Evolutionary conservation across 1,140 invertebrate species (phyloP), one percentile per base, ranked within the genome.

Genomic region (Euwallacea fornicatus): DNA sequence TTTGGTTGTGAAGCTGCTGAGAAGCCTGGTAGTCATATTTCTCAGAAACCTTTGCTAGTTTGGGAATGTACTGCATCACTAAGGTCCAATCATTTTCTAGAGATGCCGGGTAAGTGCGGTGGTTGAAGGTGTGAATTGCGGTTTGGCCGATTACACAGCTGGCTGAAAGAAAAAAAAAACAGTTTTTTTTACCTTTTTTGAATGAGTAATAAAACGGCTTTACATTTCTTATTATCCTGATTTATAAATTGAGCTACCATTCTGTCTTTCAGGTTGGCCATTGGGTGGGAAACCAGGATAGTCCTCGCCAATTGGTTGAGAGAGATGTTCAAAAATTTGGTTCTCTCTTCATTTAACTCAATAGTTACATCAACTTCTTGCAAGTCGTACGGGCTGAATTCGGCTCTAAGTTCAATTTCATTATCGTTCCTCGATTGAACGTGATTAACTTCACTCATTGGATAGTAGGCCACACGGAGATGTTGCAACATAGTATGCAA

Each of bases 111-210:
- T 87, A 89, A n/a, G 80, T 82, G 9, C 80, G 82, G 73, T 86
- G 84, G 76, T 88, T 87, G 81, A 90, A 90, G 0, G 88, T 90
- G 69, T 81, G 84, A 10, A 84, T 83, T 43, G 78, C 77, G 9
- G 78, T 81, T 2, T 81, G 78, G 69, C 90, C 88, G 47, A 91
- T 74, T 11, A 82, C 78, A 75, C 90, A 91, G 54, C 76, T 81
- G 43, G 83, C 89, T 90, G 79, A 61, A 83, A 81, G n/a, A n/a
- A 71, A 67, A 74, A 75, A 75, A 60, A 33, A 42, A 77, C 73
- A 69, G 46, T 50, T 2, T 50, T 50, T 50, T 13, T 50, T 13
- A 50, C 46, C 13, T 33, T 33, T 33, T 33, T 11, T 50, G 9
- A 50, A 6, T 11, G 13, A 50, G 7, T 3, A 50, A 4, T 50